These are phyloP conservation scores for Polymixis flavicincta DNA, from an alignment of 2,888 invertebrate species.

Conservation along the genomic window DNA sequence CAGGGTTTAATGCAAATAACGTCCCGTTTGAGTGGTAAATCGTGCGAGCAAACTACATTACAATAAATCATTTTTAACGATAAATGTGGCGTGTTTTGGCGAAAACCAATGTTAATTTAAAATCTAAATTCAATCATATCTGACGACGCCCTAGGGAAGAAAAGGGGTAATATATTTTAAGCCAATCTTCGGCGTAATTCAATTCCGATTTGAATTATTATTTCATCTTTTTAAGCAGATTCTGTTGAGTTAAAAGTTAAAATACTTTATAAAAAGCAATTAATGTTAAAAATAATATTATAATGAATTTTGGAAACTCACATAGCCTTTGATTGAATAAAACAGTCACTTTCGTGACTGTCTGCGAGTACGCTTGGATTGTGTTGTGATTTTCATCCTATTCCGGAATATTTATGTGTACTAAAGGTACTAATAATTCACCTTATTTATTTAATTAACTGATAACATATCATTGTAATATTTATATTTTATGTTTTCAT, in stretches of 20 bases:
- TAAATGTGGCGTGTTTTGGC: not conserved
- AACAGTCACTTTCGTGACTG: too few species aligned
- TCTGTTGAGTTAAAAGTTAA: not conserved
- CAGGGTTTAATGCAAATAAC: not conserved
- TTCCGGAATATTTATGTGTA: too few species aligned
- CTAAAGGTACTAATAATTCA: too few species aligned
- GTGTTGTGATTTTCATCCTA: too few species aligned
- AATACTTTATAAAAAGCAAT: not conserved
- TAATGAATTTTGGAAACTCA: not conserved
- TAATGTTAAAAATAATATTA: not conserved
- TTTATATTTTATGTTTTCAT: too few species aligned
- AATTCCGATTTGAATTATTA: conserved; percentile 18
- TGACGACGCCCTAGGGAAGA: conserved; percentile 15
- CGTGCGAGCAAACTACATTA: not conserved
- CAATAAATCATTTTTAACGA: conserved; percentile 3
- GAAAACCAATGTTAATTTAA: conserved; percentile 17
- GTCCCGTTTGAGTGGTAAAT: not conserved
- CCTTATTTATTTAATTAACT: too few species aligned
- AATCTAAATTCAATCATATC: conserved; percentile 23
- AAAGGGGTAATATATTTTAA: conserved; percentile 20
- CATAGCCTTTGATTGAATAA: not conserved
- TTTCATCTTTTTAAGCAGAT: not conserved
- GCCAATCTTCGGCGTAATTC: conserved; percentile 15
- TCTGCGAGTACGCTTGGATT: too few species aligned
- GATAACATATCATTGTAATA: too few species aligned